Evolutionary conservation across 2,888 invertebrate genomes (phyloP).

Genomic region (Phymatocera aterrima): DNA sequence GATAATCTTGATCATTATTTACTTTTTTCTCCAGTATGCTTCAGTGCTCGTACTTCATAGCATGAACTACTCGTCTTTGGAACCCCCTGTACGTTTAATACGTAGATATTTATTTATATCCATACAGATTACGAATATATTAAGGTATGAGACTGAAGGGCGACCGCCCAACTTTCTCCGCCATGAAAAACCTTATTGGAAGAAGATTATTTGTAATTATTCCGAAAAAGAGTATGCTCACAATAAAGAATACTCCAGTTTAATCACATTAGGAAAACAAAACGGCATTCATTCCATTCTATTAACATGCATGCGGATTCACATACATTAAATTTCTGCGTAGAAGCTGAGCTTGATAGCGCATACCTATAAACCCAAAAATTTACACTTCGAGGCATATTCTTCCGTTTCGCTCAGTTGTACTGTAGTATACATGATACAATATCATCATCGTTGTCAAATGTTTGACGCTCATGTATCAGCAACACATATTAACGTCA

Average conservation of each 20-base stretch:
- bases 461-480: background rate
- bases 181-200: background rate
- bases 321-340: too few species aligned
- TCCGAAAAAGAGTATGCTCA: background rate
- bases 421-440: too few species aligned
- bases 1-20: background rate
- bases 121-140: background rate
- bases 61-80: background rate
- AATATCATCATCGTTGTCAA: constrained; percentile 7
- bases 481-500: background rate
- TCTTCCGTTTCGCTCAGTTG: background rate
- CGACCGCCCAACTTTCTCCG: background rate
- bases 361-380: background rate
- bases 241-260: background rate
- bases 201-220: background rate
- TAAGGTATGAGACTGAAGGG: background rate
- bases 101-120: background rate
- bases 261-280: background rate
- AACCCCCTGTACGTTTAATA: background rate
- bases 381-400: background rate
- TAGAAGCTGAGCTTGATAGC: too few species aligned
- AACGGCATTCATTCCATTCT: too few species aligned
- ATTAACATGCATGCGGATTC: too few species aligned
- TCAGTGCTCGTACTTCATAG: background rate
- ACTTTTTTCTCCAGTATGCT: background rate